A percentile compares a stretch with the other conserved stretches of the same genome.
Conservation (phyloP, 2,113 vertebrate species). For the Hippocampus abdominalis region DNA sequence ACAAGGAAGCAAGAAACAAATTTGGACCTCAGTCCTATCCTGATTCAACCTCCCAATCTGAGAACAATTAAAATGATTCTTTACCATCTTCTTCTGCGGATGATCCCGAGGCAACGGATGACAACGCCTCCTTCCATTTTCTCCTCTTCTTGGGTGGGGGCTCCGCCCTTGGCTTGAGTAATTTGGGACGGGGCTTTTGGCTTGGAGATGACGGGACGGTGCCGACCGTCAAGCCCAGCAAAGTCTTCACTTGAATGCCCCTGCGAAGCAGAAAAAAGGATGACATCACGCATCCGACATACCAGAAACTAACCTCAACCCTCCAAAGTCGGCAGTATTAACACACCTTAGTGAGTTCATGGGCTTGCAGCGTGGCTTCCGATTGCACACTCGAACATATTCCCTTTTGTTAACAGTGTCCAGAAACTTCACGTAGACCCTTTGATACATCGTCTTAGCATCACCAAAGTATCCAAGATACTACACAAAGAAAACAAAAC, state of each 20-base stretch:
- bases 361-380: conserved; percentile 88
- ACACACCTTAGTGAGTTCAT: conserved; percentile 86
- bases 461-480: conserved; percentile 98
- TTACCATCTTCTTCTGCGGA: conserved; percentile 84
- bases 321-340: neutral
- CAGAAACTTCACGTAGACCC: conserved; percentile 95
- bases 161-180: conserved; percentile 85
- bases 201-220: conserved; percentile 63
- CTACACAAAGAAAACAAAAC: conserved; percentile 57
- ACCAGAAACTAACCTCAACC: neutral
- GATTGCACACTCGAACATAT: conserved; percentile 92
- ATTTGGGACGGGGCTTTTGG: conserved; percentile 86
- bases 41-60: neutral
- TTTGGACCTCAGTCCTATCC: neutral
- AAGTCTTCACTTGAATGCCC: conserved; percentile 69
- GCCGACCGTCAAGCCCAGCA: conserved; percentile 63
- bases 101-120: conserved; percentile 81
- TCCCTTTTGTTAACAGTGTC: conserved; percentile 98
- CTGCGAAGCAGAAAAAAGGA: conserved; percentile 40
- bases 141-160: conserved; percentile 96
- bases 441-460: conserved; percentile 93
- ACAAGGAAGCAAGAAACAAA: neutral
- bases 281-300: neutral
- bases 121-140: conserved; percentile 94
- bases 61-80: conserved; percentile 52